These are phyloP conservation scores for Lochmaea crataegi DNA, from an alignment of 2,888 invertebrate genomes.

Conservation along the genomic window DNA sequence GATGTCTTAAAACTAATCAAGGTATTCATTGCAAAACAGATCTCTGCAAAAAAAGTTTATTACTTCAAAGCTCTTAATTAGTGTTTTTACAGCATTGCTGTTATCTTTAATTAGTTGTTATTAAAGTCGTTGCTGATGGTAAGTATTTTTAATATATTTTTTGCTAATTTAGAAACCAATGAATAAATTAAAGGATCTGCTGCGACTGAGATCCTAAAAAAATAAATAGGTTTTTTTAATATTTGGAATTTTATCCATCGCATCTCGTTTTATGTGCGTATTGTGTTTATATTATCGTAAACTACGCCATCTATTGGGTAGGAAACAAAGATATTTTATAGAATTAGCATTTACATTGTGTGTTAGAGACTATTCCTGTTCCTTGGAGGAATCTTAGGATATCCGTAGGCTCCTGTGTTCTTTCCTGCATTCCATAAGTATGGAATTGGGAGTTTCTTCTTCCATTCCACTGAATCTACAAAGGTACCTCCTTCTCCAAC, in stretches of 20 bases:
- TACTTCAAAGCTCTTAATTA: constrained; percentile 10
- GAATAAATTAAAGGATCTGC: constrained; percentile 27
- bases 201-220: background rate
- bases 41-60: constrained; percentile 2
- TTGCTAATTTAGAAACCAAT: constrained; percentile 29
- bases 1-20: constrained; percentile 8
- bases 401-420: too few relatives aligned
- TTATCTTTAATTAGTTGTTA: constrained; percentile 11
- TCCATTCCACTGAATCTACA: too few relatives aligned
- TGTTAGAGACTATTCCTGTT: too few relatives aligned
- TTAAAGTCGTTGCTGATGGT: constrained; percentile 9
- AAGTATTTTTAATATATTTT: constrained; percentile 20
- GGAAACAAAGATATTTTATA: too few relatives aligned
- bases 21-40: constrained; percentile 6
- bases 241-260: background rate
- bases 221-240: background rate
- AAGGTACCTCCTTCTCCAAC: too few relatives aligned
- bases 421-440: too few relatives aligned
- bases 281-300: background rate
- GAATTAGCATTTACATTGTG: too few relatives aligned
- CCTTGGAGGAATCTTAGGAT: too few relatives aligned
- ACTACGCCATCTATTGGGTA: background rate
- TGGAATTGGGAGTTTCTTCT: too few relatives aligned
- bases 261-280: background rate
- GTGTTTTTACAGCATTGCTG: constrained; percentile 8